phyloP scores from a whole-genome alignment of 37 sponge, comb jelly and placozoan species.

The Corticium candelabrum region DNA sequence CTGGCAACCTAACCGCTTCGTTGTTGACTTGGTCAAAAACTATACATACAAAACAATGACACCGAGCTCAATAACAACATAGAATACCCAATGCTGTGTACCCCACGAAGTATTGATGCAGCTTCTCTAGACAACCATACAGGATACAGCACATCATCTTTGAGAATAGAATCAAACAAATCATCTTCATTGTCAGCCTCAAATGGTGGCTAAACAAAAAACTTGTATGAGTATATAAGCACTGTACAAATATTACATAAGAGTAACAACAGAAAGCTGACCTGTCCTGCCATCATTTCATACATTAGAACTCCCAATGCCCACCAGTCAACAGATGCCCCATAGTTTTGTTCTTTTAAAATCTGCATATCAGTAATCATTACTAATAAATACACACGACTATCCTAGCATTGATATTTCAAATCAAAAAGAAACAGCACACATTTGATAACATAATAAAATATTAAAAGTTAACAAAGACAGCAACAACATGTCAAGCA shows the following conservation, averaged over 20 bases:
- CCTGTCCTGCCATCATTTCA: slow-evolving; percentile 98
- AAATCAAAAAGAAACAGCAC: too few relatives aligned
- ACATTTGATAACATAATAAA: too few relatives aligned
- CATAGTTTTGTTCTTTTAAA: slow-evolving; percentile 82
- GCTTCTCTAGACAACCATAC: slow-evolving; percentile 94
- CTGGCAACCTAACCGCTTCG: slow-evolving; percentile 77
- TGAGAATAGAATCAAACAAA: slow-evolving; percentile 85
- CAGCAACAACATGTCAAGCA: too few relatives aligned
- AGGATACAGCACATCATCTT: slow-evolving; percentile 95
- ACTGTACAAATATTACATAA: too few relatives aligned
- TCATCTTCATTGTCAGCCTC: slow-evolving; percentile 99
- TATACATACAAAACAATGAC: slow-evolving; percentile 1
- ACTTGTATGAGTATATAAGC: not conserved
- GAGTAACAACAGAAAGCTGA: slow-evolving; percentile 3
- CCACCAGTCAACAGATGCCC: slow-evolving; percentile 97
- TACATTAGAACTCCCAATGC: slow-evolving; percentile 98
- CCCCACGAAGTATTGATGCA: slow-evolving; percentile 86
- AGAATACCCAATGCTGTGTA: too few relatives aligned
- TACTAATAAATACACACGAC: not conserved
- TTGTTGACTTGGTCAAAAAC: slow-evolving; percentile 83
- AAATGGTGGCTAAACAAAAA: slow-evolving; percentile 70
- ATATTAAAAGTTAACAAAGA: too few relatives aligned
- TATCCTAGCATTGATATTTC: too few relatives aligned
- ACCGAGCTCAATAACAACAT: too few relatives aligned
- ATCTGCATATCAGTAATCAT: too few relatives aligned